These are phyloP conservation scores for Plodia interpunctella DNA, from an alignment of 1,140 invertebrate genomes.

Conservation along the genomic window DNA sequence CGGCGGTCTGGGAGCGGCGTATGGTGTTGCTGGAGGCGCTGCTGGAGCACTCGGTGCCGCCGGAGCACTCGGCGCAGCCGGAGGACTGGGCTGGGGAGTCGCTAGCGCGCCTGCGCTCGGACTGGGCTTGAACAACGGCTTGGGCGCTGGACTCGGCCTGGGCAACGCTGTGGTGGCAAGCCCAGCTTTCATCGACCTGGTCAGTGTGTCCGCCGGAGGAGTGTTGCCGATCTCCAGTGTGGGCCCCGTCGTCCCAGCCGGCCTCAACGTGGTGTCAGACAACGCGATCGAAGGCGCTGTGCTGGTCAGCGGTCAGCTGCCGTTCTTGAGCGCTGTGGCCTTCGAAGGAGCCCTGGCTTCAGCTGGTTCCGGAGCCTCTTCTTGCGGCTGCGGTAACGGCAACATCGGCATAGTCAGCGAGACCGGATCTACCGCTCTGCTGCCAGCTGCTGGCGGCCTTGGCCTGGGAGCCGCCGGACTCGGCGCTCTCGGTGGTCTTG, in stretches of 20 bases:
- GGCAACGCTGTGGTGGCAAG: constrained; percentile 22
- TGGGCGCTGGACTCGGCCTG: not conserved
- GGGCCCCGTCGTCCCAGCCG: not conserved
- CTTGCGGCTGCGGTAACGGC: constrained; percentile 33
- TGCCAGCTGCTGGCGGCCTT: not conserved
- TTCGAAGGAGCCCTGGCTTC: constrained; percentile 38
- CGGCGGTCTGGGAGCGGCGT: not conserved
- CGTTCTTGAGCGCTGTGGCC: constrained; percentile 39
- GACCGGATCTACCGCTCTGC: constrained; percentile 9
- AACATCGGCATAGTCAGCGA: constrained; percentile 26
- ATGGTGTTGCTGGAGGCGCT: too few relatives aligned
- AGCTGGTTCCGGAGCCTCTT: constrained; percentile 30
- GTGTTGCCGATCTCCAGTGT: not conserved
- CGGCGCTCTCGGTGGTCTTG: not conserved
- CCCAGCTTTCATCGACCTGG: constrained; percentile 8
- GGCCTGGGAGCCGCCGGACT: constrained; percentile 23
- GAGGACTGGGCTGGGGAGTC: not conserved
- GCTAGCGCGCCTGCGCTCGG: not conserved
- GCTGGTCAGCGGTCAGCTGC: constrained; percentile 37
- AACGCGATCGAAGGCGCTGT: constrained; percentile 35
- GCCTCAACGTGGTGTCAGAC: constrained; percentile 18
- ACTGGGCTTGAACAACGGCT: not conserved
- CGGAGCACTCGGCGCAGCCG: not conserved
- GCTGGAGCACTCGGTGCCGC: not conserved
- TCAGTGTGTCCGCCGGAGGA: not conserved